Percentiles rank a stretch among this genome's conserved stretches.
These are phyloP conservation scores for Chinchilla lanigera DNA, from an alignment of 2,113 vertebrate species.

Conservation along the genomic window DNA sequence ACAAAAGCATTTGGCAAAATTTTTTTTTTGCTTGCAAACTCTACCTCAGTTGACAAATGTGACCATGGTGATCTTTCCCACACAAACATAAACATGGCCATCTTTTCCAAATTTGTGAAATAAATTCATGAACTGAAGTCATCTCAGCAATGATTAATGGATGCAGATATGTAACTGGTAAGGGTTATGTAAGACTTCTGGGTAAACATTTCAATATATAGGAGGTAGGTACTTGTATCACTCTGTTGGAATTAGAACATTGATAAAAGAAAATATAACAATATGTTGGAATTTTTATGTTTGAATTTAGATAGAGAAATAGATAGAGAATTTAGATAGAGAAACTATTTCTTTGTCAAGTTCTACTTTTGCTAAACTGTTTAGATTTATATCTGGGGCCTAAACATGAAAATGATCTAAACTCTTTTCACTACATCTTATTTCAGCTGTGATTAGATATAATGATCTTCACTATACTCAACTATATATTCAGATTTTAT, in stretches of 20 bases:
- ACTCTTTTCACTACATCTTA: background rate
- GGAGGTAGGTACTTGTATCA: accelerated
- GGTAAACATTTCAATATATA: accelerated
- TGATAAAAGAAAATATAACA: background rate
- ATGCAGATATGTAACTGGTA: background rate
- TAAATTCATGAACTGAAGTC: background rate
- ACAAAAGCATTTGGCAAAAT: background rate
- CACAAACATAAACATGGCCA: background rate
- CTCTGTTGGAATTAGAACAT: background rate
- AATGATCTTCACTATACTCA: background rate
- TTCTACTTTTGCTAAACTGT: background rate
- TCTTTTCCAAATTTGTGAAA: background rate
- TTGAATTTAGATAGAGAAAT: background rate
- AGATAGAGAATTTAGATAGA: background rate
- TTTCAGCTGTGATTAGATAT: background rate
- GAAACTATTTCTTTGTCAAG: background rate
- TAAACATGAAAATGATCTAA: background rate
- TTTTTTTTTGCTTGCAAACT: background rate
- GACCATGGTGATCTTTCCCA: background rate
- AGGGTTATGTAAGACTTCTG: accelerated
- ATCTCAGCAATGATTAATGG: background rate
- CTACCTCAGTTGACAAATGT: background rate
- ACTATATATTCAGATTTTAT: background rate
- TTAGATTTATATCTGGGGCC: background rate
- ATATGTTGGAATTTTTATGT: background rate